Conservation (phyloP, 2,113 vertebrate genomes). For the Anser cygnoides region DNA sequence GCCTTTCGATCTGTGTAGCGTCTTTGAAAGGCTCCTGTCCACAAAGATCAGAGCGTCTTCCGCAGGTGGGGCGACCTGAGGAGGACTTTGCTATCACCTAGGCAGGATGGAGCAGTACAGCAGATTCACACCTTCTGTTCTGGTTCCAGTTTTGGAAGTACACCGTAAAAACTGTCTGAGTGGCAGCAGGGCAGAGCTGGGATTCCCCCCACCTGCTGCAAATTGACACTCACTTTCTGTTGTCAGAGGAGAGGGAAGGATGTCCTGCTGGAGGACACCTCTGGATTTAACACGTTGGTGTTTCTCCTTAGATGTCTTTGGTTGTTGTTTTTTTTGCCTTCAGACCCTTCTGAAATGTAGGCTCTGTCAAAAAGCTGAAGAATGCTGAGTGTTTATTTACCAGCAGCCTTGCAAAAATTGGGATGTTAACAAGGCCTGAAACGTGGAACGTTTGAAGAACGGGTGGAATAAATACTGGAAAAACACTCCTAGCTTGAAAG, state of each 20-base stretch:
- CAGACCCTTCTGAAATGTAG: not conserved
- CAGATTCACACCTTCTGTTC: not conserved
- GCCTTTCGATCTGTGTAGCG: not conserved
- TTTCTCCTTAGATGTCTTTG: not conserved
- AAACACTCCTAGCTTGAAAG: not conserved
- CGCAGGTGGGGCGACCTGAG: not conserved
- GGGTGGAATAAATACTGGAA: not conserved
- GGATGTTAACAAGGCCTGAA: not conserved
- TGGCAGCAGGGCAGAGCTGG: not conserved
- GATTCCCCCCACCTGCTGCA: not conserved
- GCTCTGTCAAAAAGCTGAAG: not conserved
- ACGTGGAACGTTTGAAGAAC: not conserved
- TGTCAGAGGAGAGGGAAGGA: not conserved
- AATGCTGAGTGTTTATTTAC: not conserved
- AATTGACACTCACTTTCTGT: not conserved
- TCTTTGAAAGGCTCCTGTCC: not conserved
- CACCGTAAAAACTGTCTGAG: not conserved
- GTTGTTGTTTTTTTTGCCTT: not conserved
- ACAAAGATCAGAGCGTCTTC: not conserved
- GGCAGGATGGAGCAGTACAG: not conserved
- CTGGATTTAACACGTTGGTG: not conserved
- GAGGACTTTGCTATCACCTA: not conserved
- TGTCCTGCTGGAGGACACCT: not conserved
- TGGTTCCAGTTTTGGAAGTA: not conserved
- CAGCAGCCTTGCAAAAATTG: not conserved